Evolutionary conservation across 2,113 vertebrate genomes (phyloP).

Genomic region (Actinemys pallida): DNA sequence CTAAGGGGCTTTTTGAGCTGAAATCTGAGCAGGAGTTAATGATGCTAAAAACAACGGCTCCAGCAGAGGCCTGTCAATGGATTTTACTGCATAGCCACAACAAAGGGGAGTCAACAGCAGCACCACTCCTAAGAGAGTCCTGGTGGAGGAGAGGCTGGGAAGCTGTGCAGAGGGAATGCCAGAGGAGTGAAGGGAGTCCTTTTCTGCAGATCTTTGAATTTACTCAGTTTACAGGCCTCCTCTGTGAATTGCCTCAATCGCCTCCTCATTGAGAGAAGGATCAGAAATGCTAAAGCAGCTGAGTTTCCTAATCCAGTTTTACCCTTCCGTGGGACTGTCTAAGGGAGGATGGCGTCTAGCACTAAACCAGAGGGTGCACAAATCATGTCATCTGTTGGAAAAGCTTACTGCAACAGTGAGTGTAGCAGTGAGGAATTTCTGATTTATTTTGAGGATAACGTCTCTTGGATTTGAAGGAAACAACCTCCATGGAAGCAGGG

Average conservation of each 20-base stretch:
- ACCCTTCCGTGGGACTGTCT: not conserved
- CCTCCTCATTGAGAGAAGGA: not conserved
- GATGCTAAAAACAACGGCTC: not conserved
- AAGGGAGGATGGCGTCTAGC: not conserved
- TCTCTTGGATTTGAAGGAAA: not conserved
- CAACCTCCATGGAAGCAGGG: not conserved
- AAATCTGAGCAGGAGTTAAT: not conserved
- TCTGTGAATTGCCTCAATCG: not conserved
- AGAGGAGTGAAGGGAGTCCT: not conserved
- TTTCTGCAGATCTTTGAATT: not conserved
- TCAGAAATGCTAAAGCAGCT: not conserved
- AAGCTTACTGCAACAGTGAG: slow-evolving; percentile 2
- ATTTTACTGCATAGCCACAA: not conserved
- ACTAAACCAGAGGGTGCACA: rapidly evolving
- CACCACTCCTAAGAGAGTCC: not conserved
- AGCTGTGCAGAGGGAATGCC: not conserved
- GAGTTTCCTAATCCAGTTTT: not conserved
- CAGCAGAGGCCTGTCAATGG: not conserved
- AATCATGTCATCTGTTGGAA: slow-evolving; percentile 23
- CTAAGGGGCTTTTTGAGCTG: not conserved
- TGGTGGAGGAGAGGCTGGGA: not conserved
- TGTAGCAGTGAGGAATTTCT: not conserved
- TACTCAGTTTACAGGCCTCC: not conserved
- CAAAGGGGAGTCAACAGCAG: not conserved
- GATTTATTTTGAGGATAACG: not conserved